These are phyloP conservation scores for Hestina assimilis DNA, from an alignment of 1,140 invertebrate species.

Conservation along the genomic window DNA sequence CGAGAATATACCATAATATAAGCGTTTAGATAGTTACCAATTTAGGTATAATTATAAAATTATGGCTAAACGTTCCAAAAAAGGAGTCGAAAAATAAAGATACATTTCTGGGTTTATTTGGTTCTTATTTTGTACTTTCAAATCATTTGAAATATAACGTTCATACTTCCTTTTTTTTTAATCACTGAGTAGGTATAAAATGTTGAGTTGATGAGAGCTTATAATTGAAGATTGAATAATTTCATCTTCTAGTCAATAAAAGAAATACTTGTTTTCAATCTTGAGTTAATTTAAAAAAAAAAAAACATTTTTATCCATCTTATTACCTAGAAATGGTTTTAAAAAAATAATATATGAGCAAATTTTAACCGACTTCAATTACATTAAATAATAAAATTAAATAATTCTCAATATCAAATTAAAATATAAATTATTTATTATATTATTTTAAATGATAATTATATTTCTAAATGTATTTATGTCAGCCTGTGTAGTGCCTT, in stretches of 20 bases:
- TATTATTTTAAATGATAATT: neutral
- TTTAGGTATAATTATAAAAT: constrained; percentile 20
- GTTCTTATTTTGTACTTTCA: too few relatives aligned
- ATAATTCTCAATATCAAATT: neutral
- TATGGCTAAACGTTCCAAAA: neutral
- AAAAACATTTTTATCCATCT: neutral
- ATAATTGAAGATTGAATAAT: neutral
- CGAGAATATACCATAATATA: constrained; percentile 12
- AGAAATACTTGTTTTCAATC: neutral
- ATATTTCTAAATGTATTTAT: neutral
- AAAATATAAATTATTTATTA: neutral
- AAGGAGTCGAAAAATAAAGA: too few relatives aligned
- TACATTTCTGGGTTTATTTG: too few relatives aligned
- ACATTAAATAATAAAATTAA: too few relatives aligned
- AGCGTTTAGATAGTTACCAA: constrained; percentile 29
- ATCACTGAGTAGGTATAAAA: too few relatives aligned
- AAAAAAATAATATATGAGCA: too few relatives aligned
- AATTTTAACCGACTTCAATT: too few relatives aligned
- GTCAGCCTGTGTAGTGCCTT: constrained; percentile 19
- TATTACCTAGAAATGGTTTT: too few relatives aligned
- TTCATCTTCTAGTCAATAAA: constrained; percentile 11
- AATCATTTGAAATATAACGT: too few relatives aligned
- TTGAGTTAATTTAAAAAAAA: neutral
- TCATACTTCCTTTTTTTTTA: too few relatives aligned
- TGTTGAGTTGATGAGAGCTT: neutral